Base-by-base conservation (phyloP, 2,888 invertebrate species). In the Drymonia ruficornis region DNA sequence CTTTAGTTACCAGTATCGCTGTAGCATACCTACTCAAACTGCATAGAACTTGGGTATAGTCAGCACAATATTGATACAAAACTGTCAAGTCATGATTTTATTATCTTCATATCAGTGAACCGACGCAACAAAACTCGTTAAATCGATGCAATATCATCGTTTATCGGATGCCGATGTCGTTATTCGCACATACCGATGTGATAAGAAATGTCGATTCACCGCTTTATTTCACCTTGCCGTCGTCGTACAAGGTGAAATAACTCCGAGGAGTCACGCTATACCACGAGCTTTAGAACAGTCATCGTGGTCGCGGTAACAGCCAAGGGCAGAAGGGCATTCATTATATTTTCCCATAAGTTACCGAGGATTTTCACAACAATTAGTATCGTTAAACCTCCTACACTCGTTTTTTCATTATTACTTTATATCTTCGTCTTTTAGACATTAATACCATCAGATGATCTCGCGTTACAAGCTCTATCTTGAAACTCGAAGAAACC, bases 181-280 rank as follows among this genome's bases (percentile, higher is more conserved):
- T 60, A 59, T 59, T 63, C 55, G 59, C 60, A 53, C 55, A 55
- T 65, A n/a, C n/a, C 29, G 51, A 49, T 63, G 63, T 63, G 61
- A 56, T 67, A 56, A 49, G 55, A 47, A 40, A 31, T 49, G 63
- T 61, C 64, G 67, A 70, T 69, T 61, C 61, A 49, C 56, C 61
- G 65, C 63, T 56, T 61, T 53, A 60, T 51, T 59, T 58, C 56
- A 58, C 67, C 65, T 63, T 65, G 60, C 59, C 59, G 52, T 53
- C 54, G 52, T 51, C 52, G 48, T 50, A 58, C 60, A 47, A 69
- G 60, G 62, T 63, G 56, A 59, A 34, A 47, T 66, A 71, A 79
- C 64, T 67, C 60, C 44, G 56, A 15, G 49, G 34, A 70, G 76
- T 75, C 81, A 81, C 78, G 81, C 74, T 50, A 49, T 53, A 38